Conservation (phyloP, 1,140 invertebrate genomes). For the Drosophila insularis region DNA sequence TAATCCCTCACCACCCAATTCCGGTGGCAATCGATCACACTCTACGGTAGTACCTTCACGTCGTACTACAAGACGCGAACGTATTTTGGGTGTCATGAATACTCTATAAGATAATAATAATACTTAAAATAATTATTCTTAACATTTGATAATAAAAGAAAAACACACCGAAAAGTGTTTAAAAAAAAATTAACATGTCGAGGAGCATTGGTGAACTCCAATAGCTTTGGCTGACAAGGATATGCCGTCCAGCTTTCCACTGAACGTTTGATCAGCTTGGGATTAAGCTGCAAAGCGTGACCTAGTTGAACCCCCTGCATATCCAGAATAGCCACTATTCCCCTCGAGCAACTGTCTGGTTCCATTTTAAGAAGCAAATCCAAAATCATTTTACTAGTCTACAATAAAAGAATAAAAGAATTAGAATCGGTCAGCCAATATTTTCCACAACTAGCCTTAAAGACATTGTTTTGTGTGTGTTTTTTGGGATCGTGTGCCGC, state of each 20-base stretch:
- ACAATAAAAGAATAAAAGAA: conserved; percentile 4
- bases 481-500: conserved; percentile 84
- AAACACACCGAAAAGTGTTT: conserved; percentile 85
- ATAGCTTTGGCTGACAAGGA: conserved; percentile 86
- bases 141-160: neutral
- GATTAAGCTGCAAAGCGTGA: conserved; percentile 86
- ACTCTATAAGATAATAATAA: conserved; percentile 42
- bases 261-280: conserved; percentile 83
- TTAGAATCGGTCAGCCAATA: too few species aligned
- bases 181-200: conserved; percentile 87
- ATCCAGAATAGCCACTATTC: conserved; percentile 86
- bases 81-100: conserved; percentile 89
- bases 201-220: conserved; percentile 89
- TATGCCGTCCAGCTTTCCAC: conserved; percentile 88
- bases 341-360: conserved; percentile 84
- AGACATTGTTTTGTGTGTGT: conserved; percentile 84
- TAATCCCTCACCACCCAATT: conserved; percentile 85
- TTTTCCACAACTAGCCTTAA: conserved; percentile 82
- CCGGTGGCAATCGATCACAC: conserved; percentile 84
- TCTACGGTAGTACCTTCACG: conserved; percentile 81
- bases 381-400: conserved; percentile 84
- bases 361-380: conserved; percentile 84
- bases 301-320: conserved; percentile 84
- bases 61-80: conserved; percentile 84
- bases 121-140: neutral